Evolutionary conservation across 2,888 invertebrate species (phyloP).

Genomic region (Phalera bucephala): DNA sequence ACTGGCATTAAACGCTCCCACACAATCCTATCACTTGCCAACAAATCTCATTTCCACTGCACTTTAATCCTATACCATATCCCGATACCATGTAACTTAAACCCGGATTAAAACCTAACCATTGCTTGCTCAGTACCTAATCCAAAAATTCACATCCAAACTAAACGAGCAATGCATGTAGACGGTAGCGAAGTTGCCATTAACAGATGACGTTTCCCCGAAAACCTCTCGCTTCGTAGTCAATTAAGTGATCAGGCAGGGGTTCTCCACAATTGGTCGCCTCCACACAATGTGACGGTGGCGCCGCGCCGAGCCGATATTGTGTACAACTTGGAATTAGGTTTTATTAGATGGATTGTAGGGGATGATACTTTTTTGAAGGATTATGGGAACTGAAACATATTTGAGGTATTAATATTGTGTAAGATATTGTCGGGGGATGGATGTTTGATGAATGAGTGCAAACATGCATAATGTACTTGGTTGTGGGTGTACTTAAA

Average conservation of each 20-base stretch:
- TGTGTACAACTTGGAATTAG: constrained; percentile 49
- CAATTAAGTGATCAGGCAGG: constrained; percentile 81
- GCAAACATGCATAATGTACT: constrained; percentile 16
- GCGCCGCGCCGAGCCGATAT: constrained; percentile 51
- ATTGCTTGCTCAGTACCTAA: constrained; percentile 20
- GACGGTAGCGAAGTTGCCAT: constrained; percentile 11
- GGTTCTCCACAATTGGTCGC: constrained; percentile 80
- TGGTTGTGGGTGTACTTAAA: too few species aligned
- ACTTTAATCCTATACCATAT: constrained; percentile 59
- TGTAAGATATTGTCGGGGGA: constrained; percentile 10
- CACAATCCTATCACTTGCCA: constrained; percentile 72
- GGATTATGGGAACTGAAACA: constrained; percentile 40
- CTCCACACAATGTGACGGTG: constrained; percentile 71
- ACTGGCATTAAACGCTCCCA: constrained; percentile 66
- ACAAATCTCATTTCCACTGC: constrained; percentile 77
- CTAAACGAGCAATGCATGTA: constrained; percentile 37
- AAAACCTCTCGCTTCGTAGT: constrained; percentile 71
- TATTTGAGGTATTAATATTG: constrained; percentile 33
- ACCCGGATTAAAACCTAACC: constrained; percentile 11
- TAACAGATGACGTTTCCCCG: constrained; percentile 37
- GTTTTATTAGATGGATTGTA: constrained; percentile 67
- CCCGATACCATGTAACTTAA: constrained; percentile 12
- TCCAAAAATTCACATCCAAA: neutral
- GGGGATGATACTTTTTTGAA: constrained; percentile 57
- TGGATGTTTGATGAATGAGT: constrained; percentile 24